Conservation (phyloP, 2,113 vertebrate species). For the Sapayoa aenigma region DNA sequence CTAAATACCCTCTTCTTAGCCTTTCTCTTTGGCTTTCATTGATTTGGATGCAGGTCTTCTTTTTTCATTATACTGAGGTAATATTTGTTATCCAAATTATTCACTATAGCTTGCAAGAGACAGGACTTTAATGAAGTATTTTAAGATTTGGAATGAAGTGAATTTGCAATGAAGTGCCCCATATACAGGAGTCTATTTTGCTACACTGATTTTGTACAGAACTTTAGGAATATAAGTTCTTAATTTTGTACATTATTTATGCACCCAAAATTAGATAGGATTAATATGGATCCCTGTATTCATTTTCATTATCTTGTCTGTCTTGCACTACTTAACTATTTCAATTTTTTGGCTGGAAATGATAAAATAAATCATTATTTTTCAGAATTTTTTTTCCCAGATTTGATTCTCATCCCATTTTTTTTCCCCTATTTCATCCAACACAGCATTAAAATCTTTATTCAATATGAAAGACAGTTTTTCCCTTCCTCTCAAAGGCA, state of each 20-base stretch:
- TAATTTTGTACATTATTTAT: background rate
- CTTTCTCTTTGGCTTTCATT: background rate
- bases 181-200: background rate
- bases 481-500: background rate
- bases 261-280: background rate
- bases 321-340: background rate
- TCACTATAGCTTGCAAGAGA: background rate
- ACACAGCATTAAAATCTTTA: background rate
- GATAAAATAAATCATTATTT: background rate
- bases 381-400: background rate
- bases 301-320: background rate
- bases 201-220: background rate
- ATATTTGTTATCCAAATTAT: background rate
- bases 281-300: background rate
- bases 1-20: background rate
- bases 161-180: background rate
- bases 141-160: background rate
- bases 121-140: background rate
- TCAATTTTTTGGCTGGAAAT: background rate
- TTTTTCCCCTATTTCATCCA: background rate
- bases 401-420: background rate
- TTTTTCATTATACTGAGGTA: background rate
- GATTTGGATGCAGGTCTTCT: background rate
- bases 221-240: background rate
- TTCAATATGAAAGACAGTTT: background rate